Conservation (phyloP, 2,888 invertebrate species). For the Eustalomyia histrio region DNA sequence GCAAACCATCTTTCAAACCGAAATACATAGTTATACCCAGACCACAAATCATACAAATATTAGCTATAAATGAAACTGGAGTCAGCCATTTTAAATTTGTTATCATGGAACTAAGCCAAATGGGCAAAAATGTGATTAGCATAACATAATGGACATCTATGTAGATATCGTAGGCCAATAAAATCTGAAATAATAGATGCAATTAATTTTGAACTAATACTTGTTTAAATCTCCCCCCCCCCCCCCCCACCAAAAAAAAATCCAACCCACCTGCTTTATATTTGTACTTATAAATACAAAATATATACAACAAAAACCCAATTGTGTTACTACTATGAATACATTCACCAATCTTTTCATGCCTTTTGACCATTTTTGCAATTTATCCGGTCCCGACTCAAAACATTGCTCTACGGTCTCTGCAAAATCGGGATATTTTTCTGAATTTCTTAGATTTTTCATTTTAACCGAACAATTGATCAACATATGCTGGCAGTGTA, state of each 20-base stretch:
- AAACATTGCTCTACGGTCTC: constrained; percentile 91
- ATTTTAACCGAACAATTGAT: constrained; percentile 88
- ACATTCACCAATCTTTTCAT: constrained; percentile 88
- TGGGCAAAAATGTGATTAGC: constrained; percentile 86
- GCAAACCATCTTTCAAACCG: constrained; percentile 87
- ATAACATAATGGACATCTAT: constrained; percentile 86
- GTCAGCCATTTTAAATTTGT: constrained; percentile 88
- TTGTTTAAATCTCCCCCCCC: neutral
- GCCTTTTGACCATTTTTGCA: constrained; percentile 83
- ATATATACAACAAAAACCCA: constrained; percentile 99
- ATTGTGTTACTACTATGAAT: constrained; percentile 96
- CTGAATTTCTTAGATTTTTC: constrained; percentile 81
- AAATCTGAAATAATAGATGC: constrained; percentile 81
- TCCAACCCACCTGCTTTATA: constrained; percentile 86
- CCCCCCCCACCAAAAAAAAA: no score
- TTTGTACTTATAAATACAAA: constrained; percentile 96
- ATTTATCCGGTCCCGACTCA: constrained; percentile 84
- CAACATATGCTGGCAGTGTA: constrained; percentile 95
- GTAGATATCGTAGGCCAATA: constrained; percentile 83
- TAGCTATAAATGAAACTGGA: constrained; percentile 88
- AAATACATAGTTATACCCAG: constrained; percentile 88
- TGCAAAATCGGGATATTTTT: constrained; percentile 86
- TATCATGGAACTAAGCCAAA: constrained; percentile 87
- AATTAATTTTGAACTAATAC: no score
- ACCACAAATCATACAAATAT: constrained; percentile 85